Percentiles rank a stretch among this genome's conserved stretches.
Conservation (phyloP, 1,140 invertebrate species). For the Copidosoma floridanum region DNA sequence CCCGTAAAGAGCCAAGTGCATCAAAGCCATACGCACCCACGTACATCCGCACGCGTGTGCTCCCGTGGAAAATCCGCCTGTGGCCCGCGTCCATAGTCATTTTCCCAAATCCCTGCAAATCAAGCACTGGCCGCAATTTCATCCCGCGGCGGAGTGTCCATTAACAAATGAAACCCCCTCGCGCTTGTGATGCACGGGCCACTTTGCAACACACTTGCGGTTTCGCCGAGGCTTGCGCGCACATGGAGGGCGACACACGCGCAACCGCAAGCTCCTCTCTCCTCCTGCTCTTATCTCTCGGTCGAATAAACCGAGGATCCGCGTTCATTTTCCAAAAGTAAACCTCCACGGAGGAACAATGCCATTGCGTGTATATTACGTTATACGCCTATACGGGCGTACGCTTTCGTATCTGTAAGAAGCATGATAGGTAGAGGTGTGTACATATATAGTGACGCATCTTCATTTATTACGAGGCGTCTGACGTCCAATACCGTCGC, state of each 20-base stretch:
- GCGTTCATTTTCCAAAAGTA: constrained; percentile 3
- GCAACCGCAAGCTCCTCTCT: background rate
- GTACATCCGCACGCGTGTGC: too few species aligned
- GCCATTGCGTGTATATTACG: background rate
- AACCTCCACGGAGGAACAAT: background rate
- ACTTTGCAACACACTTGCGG: constrained; percentile 5
- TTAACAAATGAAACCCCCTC: constrained; percentile 10
- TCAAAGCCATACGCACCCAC: too few species aligned
- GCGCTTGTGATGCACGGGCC: background rate
- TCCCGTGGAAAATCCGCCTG: too few species aligned
- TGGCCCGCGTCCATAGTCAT: background rate
- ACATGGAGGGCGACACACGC: background rate
- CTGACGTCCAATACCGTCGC: too few species aligned
- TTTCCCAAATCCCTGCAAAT: background rate
- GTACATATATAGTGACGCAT: background rate
- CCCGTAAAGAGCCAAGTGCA: too few species aligned
- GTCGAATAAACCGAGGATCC: background rate
- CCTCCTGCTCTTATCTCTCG: background rate
- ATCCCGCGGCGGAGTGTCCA: background rate
- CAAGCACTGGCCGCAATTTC: background rate
- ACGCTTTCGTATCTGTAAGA: background rate
- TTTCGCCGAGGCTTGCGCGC: background rate
- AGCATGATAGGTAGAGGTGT: background rate
- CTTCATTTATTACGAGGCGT: constrained; percentile 14
- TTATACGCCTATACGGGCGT: background rate